phyloP scores from a whole-genome alignment of 1,140 invertebrate genomes.

The Drosophila parabipectinata region DNA sequence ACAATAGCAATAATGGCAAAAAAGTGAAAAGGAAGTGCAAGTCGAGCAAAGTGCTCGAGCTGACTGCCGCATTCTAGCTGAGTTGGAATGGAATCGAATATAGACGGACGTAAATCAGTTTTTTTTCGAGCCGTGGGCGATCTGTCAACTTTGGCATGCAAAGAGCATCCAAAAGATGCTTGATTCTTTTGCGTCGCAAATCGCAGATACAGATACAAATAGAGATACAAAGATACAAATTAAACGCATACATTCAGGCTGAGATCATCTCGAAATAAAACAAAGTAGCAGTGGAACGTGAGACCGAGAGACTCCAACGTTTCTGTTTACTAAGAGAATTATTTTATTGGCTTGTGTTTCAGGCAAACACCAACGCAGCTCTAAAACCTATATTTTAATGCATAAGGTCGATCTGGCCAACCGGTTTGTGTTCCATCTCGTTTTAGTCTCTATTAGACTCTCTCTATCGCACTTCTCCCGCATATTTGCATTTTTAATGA shows the following conservation, averaged over 20 bases:
- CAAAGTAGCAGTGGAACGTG: slow-evolving; percentile 2
- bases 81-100: slow-evolving; percentile 4
- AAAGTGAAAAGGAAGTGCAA: slow-evolving; percentile 40
- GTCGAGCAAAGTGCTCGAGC: slow-evolving; percentile 13
- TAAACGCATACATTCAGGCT: slow-evolving; percentile 39
- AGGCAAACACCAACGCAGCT: slow-evolving; percentile 70
- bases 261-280: slow-evolving; percentile 64
- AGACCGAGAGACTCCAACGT: slow-evolving; percentile 10
- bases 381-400: slow-evolving; percentile 65
- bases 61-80: slow-evolving; percentile 32
- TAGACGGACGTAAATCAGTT: slow-evolving; percentile 28
- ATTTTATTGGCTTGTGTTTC: slow-evolving; percentile 62
- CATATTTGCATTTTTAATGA: slow-evolving; percentile 78
- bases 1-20: slow-evolving; percentile 16
- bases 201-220: slow-evolving; percentile 1
- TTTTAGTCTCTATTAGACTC: slow-evolving; percentile 19
- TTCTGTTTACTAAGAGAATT: slow-evolving; percentile 60
- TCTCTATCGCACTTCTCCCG: slow-evolving; percentile 34
- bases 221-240: slow-evolving; percentile 14
- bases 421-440: slow-evolving; percentile 50
- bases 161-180: slow-evolving; percentile 48
- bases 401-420: slow-evolving; percentile 65
- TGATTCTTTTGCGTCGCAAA: slow-evolving; percentile 58
- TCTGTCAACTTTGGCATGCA: slow-evolving; percentile 44
- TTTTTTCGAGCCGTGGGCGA: slow-evolving; percentile 33